Conservation (phyloP, 2,113 vertebrate species). For the Chroicocephalus ridibundus region DNA sequence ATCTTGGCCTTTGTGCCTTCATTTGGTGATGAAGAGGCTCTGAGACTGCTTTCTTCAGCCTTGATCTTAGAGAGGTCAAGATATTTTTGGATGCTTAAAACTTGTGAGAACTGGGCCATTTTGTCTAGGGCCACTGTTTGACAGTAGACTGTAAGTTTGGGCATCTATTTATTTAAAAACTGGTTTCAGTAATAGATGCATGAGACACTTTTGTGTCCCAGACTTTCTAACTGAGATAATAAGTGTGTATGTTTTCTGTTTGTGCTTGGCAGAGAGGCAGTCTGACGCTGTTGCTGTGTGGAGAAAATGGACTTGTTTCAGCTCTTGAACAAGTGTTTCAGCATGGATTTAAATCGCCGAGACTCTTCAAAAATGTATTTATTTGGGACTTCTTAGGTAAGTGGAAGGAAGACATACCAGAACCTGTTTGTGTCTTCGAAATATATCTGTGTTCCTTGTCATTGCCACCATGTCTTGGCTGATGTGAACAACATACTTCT, state of each 20-base stretch:
- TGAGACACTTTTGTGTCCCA: neutral
- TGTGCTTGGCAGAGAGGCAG: conserved; percentile 84
- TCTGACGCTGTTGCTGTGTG: conserved; percentile 92
- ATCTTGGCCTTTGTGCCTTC: neutral
- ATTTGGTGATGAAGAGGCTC: neutral
- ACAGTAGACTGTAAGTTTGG: neutral
- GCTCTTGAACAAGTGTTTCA: conserved; percentile 97
- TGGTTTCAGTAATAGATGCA: neutral
- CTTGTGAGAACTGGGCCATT: neutral
- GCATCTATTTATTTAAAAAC: neutral
- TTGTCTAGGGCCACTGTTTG: neutral
- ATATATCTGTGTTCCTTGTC: neutral
- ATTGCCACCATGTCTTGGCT: neutral
- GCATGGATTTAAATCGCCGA: conserved; percentile 94
- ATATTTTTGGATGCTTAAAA: neutral
- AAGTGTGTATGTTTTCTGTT: neutral
- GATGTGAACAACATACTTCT: neutral
- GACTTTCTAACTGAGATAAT: neutral
- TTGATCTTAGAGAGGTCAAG: neutral
- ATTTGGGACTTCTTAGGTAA: conserved; percentile 98
- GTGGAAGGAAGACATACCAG: neutral
- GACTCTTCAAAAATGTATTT: conserved; percentile 98
- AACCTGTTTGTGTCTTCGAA: neutral
- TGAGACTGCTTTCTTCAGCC: neutral
- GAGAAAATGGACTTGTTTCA: conserved; percentile 94